Evolutionary conservation across 1,140 invertebrate species (phyloP), one percentile per base, ranked within the genome.

Genomic region (Drosophila equinoxialis): DNA sequence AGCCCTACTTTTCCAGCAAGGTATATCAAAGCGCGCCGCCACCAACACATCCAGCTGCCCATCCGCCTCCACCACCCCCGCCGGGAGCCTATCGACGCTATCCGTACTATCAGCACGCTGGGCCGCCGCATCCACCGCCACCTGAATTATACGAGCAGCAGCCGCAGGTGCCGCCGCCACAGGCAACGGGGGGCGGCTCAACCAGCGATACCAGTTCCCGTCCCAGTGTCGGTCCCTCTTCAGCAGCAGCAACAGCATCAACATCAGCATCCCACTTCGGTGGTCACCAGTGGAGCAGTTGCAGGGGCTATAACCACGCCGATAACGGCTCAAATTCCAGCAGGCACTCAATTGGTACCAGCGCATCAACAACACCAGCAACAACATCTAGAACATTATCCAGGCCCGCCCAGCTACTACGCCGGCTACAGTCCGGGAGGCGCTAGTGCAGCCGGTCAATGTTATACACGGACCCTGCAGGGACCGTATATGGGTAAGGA

Each of bases 401-500:
- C 93, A 14, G 93, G 93, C 4, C 94, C 94, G 62, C 93, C 94
- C 69, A 93, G 94, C 81, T 95, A 94, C 91, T 95, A 96, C 91
- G 94, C 95, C 74, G 93, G 93, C 26, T 95, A 95, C 80, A 93
- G 95, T 79, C 94, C 94, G 17, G 93, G 92, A 85, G 94, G 92
- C 89, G 94, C 91, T 3, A 74, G 74, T 54, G 83, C 83, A 63
- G 94, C 93, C 84, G 94, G 94, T 76, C 95, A 94, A 86, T 93
- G 91, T 65, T 92, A 92, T 63, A 93, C 95, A 8, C 96, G 95
- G 75, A 95, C 95, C 79, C 94, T 95, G 58, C 95, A 96, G 74
- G 94, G 95, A 68, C 95, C 95, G 70, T 95, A 94, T 92, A 93
- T 95, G 91, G 94, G 94, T 95, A 91, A 94, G 94, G 87, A 87